These are phyloP conservation scores for Campopleginae sp. DNA, from an alignment of 2,888 invertebrate genomes.

Conservation along the genomic window DNA sequence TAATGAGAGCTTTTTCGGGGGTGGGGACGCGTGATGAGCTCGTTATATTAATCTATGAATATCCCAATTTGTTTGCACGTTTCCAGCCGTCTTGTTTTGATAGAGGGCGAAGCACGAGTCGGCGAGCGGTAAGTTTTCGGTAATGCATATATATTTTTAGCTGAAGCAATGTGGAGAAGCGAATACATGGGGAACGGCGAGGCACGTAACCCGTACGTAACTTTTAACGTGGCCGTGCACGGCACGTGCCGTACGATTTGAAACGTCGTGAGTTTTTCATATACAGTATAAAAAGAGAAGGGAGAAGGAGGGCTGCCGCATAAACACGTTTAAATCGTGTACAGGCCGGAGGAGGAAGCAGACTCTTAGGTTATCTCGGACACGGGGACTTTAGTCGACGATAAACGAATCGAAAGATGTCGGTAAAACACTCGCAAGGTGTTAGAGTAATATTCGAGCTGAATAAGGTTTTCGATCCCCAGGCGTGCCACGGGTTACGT, in stretches of 20 bases:
- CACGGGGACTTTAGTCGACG: conserved; percentile 4
- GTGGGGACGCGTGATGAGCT: conserved; percentile 19
- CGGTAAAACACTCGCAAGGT: background rate
- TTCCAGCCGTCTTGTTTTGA: conserved; percentile 54
- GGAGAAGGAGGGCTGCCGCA: background rate
- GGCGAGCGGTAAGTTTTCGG: background rate
- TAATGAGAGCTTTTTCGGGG: background rate
- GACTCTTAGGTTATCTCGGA: background rate
- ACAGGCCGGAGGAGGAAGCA: background rate
- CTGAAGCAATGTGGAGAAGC: conserved; percentile 40
- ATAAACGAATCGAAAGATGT: conserved; percentile 18
- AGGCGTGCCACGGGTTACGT: background rate
- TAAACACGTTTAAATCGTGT: conserved; percentile 24
- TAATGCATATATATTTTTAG: conserved; percentile 46
- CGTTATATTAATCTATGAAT: conserved; percentile 71
- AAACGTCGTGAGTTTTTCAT: background rate
- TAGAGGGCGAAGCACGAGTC: conserved; percentile 14
- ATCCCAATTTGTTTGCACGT: conserved; percentile 70
- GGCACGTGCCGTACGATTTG: conserved; percentile 44
- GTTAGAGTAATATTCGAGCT: background rate
- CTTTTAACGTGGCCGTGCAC: conserved; percentile 39
- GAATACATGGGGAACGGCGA: conserved; percentile 22
- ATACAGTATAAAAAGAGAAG: background rate
- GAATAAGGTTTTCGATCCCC: conserved; percentile 4
- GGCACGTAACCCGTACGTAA: conserved; percentile 55